Conservation (phyloP, 92 coral and sea anemone genomes). For the Scolanthus callimorphus region DNA sequence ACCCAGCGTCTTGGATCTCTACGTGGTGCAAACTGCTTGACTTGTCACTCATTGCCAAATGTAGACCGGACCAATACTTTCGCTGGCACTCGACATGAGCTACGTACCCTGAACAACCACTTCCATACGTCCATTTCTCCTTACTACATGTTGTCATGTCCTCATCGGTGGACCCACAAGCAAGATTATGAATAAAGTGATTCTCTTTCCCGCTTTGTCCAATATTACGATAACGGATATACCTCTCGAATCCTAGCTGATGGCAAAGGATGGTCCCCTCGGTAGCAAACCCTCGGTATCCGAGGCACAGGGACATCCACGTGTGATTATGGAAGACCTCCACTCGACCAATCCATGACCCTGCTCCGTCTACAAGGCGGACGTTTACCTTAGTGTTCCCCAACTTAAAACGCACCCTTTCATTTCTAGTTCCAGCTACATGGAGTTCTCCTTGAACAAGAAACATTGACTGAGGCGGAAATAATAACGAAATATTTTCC, state of each 20-base stretch:
- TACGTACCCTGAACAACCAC: slow-evolving; percentile 18
- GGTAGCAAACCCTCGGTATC: slow-evolving; percentile 3
- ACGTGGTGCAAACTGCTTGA: slow-evolving; percentile 37
- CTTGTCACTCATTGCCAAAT: slow-evolving; percentile 37
- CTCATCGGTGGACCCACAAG: slow-evolving; percentile 20
- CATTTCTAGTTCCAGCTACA: slow-evolving; percentile 21
- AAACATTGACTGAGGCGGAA: slow-evolving; percentile 47
- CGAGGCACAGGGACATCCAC: slow-evolving; percentile 43
- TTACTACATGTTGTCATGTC: slow-evolving; percentile 48
- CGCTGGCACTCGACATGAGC: slow-evolving; percentile 23
- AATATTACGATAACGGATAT: not conserved
- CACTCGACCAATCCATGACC: slow-evolving; percentile 56
- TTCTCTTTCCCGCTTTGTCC: slow-evolving; percentile 1
- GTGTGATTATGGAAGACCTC: slow-evolving; percentile 35
- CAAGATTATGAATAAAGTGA: slow-evolving; percentile 28
- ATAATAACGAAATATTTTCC: slow-evolving; percentile 36
- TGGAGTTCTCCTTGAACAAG: slow-evolving; percentile 50
- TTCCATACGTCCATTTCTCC: slow-evolving; percentile 31
- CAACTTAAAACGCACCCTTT: slow-evolving; percentile 22
- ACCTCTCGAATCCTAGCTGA: slow-evolving; percentile 31
- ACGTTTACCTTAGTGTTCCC: slow-evolving; percentile 2
- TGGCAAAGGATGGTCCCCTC: slow-evolving; percentile 44
- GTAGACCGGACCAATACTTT: slow-evolving; percentile 58
- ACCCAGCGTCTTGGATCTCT: slow-evolving; percentile 54
- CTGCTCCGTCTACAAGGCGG: slow-evolving; percentile 41